Evolutionary conservation across 2,797 vertebrate genomes (phyloP).

Genomic region (Mus minutoides): DNA sequence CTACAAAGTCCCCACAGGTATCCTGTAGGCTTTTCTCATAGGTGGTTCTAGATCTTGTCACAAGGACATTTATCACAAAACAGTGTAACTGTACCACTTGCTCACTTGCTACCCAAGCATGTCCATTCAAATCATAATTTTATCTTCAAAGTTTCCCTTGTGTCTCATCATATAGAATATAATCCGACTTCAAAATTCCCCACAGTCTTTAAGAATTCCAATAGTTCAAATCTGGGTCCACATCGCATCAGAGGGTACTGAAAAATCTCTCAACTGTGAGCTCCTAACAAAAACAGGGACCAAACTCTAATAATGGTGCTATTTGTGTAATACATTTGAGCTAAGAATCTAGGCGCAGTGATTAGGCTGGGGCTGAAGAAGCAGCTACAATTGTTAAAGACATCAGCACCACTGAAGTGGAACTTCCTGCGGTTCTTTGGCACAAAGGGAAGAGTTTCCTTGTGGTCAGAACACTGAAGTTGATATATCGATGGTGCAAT

Average conservation of each 20-base stretch:
- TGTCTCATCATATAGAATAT: background rate
- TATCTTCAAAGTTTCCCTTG: background rate
- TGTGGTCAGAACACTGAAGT: background rate
- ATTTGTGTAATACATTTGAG: background rate
- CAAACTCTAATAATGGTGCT: background rate
- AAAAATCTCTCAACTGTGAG: background rate
- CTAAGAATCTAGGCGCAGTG: background rate
- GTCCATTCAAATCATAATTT: background rate
- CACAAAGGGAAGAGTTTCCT: background rate
- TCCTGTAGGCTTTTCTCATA: background rate
- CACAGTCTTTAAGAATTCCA: background rate
- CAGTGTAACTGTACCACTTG: background rate
- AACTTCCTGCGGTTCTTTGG: background rate
- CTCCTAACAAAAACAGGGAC: background rate
- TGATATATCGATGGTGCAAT: background rate
- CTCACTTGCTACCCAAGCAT: background rate
- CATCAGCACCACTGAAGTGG: background rate
- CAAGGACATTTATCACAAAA: background rate
- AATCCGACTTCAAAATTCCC: background rate
- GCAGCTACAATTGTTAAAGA: background rate
- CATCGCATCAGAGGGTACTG: background rate
- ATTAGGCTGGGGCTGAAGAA: background rate
- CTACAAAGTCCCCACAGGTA: background rate
- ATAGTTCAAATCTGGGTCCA: background rate
- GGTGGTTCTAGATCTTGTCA: background rate